Evolutionary conservation across 2,797 vertebrate genomes (phyloP), one percentile per base, ranked within the genome.

Genomic region (Octomys mimax): DNA sequence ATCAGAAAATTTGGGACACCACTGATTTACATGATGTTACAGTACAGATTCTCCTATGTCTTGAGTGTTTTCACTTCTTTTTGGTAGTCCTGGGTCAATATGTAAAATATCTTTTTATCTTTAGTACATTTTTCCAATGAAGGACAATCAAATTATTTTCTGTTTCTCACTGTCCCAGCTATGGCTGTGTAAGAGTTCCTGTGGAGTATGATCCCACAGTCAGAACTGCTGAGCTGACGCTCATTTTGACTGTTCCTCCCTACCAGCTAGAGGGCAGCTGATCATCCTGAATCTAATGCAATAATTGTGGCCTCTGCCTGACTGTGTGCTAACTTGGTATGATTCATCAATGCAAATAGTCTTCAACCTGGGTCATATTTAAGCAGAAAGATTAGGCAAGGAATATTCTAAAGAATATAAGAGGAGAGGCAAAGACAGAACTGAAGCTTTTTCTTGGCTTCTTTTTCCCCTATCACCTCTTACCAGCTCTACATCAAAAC

Each of bases 401-500:
- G 22, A 31, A 5, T 21, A 22, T 24, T 19, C 78, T 73, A 82
- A 36, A 18, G 59, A n/a, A 59, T 49, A 68, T 49, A 36, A 26
- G 28, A 59, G 33, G 70, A 39, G 49, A 18, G 12, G 24, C 24
- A 86, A 75, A 31, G 11, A 22, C 19, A 66, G 33, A n/a, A 75
- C 3, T 21, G 54, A 89, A 39, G 2, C 22, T n/a, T 61, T 61
- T 12, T 12, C 26, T 39, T 28, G n/a, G 52, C 33, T 90, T 71
- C n/a, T 89, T 46, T 46, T 75, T 39, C 28, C 39, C 49, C 42
- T 68, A 42, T 59, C 14, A 52, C 8, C 2, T 59, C 36, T 66
- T 49, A 3, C 0, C 0, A 16, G 10, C 57, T 57, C n/a, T 42
- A 5, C 21, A 4, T 42, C 42, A 42, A 42, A 42, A 42, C 42